A percentile compares a stretch with the other conserved stretches of the same genome.
Conservation (phyloP, 2,113 vertebrate species). For the Phalacrocorax carbo region DNA sequence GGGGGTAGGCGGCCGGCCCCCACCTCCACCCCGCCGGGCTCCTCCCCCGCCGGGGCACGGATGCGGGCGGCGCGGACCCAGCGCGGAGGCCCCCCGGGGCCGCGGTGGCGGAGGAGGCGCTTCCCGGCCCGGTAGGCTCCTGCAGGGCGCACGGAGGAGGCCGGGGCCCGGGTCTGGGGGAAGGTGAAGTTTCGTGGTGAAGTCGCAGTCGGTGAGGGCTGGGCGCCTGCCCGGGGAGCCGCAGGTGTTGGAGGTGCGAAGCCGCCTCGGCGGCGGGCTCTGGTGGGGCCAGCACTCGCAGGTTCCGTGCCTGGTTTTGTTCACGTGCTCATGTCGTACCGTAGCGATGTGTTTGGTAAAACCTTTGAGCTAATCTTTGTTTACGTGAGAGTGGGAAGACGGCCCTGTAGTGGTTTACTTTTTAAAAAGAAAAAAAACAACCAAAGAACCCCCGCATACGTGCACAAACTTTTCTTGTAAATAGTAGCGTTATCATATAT, state of each 20-base stretch:
- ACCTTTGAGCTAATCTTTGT: not conserved
- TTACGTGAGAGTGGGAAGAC: not conserved
- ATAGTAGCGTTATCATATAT: not conserved
- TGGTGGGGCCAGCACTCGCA: rapidly evolving
- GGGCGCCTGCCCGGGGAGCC: not conserved
- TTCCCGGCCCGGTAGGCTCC: too few relatives aligned
- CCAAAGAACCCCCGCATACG: rapidly evolving
- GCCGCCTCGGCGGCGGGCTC: not conserved
- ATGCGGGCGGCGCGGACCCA: too few relatives aligned
- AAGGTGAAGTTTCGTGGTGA: not conserved
- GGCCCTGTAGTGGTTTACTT: not conserved
- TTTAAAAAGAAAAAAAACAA: not conserved
- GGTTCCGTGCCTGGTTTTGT: not conserved
- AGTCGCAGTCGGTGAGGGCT: not conserved
- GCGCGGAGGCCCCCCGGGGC: too few relatives aligned
- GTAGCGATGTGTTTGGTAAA: not conserved
- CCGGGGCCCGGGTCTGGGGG: not conserved
- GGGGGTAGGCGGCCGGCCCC: too few relatives aligned
- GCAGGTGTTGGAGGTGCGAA: not conserved
- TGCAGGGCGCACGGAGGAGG: not conserved
- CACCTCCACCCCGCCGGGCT: too few relatives aligned
- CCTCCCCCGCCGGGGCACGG: too few relatives aligned
- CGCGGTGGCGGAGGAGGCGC: not conserved
- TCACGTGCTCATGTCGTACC: rapidly evolving
- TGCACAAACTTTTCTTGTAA: not conserved